These are phyloP conservation scores for Nysson spinosus DNA, from an alignment of 2,888 invertebrate genomes.

Conservation along the genomic window DNA sequence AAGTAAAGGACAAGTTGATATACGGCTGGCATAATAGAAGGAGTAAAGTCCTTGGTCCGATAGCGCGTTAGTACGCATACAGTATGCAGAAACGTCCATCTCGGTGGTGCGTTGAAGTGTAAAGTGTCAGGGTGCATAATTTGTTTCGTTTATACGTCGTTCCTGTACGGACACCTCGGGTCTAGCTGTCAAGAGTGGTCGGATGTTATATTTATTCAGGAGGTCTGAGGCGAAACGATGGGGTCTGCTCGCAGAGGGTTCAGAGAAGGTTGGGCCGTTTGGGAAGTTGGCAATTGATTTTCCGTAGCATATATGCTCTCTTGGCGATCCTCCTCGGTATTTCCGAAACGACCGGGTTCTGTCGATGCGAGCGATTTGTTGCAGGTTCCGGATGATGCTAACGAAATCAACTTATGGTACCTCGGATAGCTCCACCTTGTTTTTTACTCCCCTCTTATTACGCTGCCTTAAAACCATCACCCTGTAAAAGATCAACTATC, in stretches of 20 bases:
- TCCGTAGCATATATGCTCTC: conserved; percentile 47
- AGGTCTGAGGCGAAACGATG: conserved; percentile 24
- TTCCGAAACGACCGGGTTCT: conserved; percentile 40
- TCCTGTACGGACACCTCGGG: conserved; percentile 35
- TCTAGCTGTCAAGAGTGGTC: conserved; percentile 41
- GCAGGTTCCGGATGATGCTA: conserved; percentile 40
- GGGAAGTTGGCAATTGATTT: conserved; percentile 58
- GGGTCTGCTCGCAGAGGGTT: conserved; percentile 10
- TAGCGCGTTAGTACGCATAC: not conserved
- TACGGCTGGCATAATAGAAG: too few relatives aligned
- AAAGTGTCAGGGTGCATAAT: conserved; percentile 62
- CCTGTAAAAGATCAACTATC: too few relatives aligned
- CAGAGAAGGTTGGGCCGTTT: conserved; percentile 4
- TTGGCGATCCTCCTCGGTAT: conserved; percentile 36
- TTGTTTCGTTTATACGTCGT: conserved; percentile 64
- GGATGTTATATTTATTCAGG: conserved; percentile 62
- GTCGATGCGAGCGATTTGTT: conserved; percentile 54
- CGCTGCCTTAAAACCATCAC: too few relatives aligned
- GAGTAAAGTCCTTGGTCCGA: not conserved
- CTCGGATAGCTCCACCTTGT: conserved; percentile 26
- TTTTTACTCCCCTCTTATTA: too few relatives aligned
- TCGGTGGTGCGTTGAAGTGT: conserved; percentile 37
- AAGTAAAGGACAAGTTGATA: not conserved
- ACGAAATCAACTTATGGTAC: conserved; percentile 55
- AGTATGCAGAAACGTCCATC: not conserved